These are phyloP conservation scores for Netelia inedita DNA, from an alignment of 2,888 invertebrate genomes.

Conservation along the genomic window DNA sequence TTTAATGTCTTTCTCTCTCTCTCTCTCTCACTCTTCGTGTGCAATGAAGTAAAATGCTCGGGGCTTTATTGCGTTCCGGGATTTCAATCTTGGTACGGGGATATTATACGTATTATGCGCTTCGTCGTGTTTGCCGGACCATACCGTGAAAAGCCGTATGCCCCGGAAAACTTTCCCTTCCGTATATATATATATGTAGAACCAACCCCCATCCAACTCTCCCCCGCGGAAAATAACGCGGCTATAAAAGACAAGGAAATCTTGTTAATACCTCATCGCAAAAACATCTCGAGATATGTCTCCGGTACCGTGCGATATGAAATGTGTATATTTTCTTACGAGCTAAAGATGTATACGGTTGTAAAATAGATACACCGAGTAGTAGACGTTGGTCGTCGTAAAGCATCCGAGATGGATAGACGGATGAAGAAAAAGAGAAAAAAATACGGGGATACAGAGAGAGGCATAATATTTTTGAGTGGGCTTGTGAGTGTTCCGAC, in stretches of 20 bases:
- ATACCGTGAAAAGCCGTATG: not conserved
- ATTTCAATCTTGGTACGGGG: constrained; percentile 64
- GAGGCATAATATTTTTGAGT: not conserved
- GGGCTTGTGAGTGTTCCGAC: not conserved
- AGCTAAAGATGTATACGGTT: constrained; percentile 30
- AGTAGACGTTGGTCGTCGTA: constrained; percentile 16
- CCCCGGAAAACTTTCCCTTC: not conserved
- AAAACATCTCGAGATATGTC: constrained; percentile 51
- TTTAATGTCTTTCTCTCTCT: constrained; percentile 58
- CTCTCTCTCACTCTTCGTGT: constrained; percentile 45
- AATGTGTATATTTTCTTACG: constrained; percentile 32
- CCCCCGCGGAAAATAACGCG: constrained; percentile 46
- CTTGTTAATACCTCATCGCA: constrained; percentile 63
- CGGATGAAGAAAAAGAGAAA: not conserved
- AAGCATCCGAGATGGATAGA: constrained; percentile 16
- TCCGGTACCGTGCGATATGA: constrained; percentile 2
- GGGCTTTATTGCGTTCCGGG: constrained; percentile 67
- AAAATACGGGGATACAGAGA: not conserved
- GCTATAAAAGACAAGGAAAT: constrained; percentile 61
- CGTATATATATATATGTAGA: too few species aligned
- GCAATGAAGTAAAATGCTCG: constrained; percentile 68
- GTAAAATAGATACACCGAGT: constrained; percentile 19
- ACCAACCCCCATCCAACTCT: not conserved
- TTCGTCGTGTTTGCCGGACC: not conserved
- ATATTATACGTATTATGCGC: constrained; percentile 27